Evolutionary conservation across 1,140 invertebrate genomes (phyloP).

Genomic region (Aphelinus atriplicis): DNA sequence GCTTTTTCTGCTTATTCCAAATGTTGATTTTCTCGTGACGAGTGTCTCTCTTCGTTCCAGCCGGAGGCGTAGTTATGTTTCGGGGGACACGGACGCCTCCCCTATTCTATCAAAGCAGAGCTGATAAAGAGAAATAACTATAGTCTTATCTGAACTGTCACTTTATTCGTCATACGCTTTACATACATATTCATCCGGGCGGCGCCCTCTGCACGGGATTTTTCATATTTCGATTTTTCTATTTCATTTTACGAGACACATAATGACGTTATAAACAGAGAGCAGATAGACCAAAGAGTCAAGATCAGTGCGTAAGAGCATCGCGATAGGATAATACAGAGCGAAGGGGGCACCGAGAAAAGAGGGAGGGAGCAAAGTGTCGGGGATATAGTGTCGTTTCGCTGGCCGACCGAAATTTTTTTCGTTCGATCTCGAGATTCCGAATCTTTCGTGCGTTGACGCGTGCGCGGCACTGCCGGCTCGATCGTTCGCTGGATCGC

Average conservation of each 20-base stretch:
- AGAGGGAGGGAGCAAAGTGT: conserved; percentile 5
- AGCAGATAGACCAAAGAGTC: conserved; percentile 22
- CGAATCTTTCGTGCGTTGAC: not conserved
- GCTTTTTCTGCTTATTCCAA: no score
- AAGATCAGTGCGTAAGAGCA: conserved; percentile 25
- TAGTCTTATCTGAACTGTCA: conserved; percentile 17
- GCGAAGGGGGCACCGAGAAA: conserved; percentile 2
- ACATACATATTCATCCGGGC: conserved; percentile 1
- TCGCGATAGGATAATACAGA: conserved; percentile 38
- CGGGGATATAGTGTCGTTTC: conserved; percentile 12
- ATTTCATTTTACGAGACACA: conserved; percentile 38
- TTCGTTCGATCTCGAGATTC: not conserved
- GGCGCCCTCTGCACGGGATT: not conserved
- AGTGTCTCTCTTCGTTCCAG: no score
- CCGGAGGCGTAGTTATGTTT: no score
- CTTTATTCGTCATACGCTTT: not conserved
- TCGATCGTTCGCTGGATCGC: conserved; percentile 31
- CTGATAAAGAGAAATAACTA: not conserved
- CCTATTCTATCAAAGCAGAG: no score
- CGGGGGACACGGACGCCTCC: no score
- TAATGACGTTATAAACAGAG: conserved; percentile 40
- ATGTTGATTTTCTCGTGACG: no score
- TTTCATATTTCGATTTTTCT: conserved; percentile 30
- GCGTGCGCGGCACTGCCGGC: not conserved
- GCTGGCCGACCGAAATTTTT: conserved; percentile 30